Conservation (phyloP, 2,888 invertebrate species). For the Rhabditoides inermis region DNA sequence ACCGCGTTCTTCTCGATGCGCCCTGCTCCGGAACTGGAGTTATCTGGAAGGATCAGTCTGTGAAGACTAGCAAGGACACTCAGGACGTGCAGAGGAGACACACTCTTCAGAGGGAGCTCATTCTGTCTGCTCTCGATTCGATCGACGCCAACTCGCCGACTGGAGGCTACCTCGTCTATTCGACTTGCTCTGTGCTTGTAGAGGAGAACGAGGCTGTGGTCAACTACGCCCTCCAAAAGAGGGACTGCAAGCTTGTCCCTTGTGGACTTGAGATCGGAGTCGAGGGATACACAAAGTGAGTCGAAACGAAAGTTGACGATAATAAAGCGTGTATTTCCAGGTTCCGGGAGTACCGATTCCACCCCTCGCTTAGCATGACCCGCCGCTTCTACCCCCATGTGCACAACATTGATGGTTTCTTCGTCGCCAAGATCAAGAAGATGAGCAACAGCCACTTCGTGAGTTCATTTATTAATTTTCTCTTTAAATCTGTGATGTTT, state of each 20-base stretch:
- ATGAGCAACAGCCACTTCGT: constrained; percentile 71
- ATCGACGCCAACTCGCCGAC: constrained; percentile 80
- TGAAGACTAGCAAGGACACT: constrained; percentile 73
- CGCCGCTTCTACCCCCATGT: constrained; percentile 91
- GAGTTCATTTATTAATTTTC: too few species aligned
- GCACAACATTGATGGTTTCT: constrained; percentile 99
- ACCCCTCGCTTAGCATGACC: constrained; percentile 78
- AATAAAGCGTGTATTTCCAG: constrained; percentile 39
- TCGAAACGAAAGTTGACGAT: not conserved
- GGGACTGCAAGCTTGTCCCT: constrained; percentile 80
- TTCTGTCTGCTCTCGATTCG: constrained; percentile 92
- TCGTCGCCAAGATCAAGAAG: constrained; percentile 93
- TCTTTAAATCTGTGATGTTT: too few species aligned
- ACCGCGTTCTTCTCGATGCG: constrained; percentile 88
- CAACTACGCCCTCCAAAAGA: constrained; percentile 82
- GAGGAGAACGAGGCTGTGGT: constrained; percentile 98
- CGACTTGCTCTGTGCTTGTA: constrained; percentile 87
- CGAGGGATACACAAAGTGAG: constrained; percentile 79
- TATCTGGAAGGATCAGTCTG: constrained; percentile 89
- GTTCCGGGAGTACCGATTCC: constrained; percentile 65
- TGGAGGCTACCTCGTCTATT: constrained; percentile 93
- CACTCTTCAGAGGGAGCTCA: constrained; percentile 80
- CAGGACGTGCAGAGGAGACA: constrained; percentile 36
- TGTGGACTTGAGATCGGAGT: constrained; percentile 90
- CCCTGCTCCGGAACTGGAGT: constrained; percentile 98